A percentile compares a stretch with the other conserved stretches of the same genome.
These are phyloP conservation scores for Palythoa heliodiscus DNA, from an alignment of 92 coral and sea anemone species.

Conservation along the genomic window DNA sequence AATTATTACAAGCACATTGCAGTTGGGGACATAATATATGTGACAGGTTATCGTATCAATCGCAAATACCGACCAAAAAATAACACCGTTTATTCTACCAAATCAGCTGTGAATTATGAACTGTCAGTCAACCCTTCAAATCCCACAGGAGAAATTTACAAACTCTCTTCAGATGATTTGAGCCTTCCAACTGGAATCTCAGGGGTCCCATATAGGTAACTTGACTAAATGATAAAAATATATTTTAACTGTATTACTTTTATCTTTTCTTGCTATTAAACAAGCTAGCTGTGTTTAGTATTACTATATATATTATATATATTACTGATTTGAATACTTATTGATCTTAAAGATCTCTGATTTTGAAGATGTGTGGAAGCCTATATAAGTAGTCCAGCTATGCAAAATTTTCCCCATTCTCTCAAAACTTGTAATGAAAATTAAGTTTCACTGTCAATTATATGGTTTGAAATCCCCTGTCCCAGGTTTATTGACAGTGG, in stretches of 20 bases:
- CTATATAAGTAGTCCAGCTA: neutral
- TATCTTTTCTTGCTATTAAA: neutral
- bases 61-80: conserved; percentile 47
- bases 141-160: conserved; percentile 56
- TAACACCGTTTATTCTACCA: conserved; percentile 60
- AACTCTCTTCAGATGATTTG: conserved; percentile 41
- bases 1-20: conserved; percentile 50
- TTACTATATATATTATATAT: too few species aligned
- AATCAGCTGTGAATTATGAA: conserved; percentile 45
- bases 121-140: conserved; percentile 59
- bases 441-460: neutral
- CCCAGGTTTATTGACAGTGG: conserved; percentile 51
- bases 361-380: neutral
- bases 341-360: neutral
- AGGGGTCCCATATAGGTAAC: conserved; percentile 64
- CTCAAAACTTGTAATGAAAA: neutral
- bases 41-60: conserved; percentile 55
- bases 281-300: neutral
- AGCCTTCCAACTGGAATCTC: conserved; percentile 50
- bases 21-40: conserved; percentile 57
- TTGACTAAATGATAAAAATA: neutral
- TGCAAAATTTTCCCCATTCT: too few species aligned
- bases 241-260: neutral
- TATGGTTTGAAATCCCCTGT: neutral
- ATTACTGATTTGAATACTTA: too few species aligned